Evolutionary conservation across 2,888 invertebrate species (phyloP).

Genomic region (Bhutanitis thaidina): DNA sequence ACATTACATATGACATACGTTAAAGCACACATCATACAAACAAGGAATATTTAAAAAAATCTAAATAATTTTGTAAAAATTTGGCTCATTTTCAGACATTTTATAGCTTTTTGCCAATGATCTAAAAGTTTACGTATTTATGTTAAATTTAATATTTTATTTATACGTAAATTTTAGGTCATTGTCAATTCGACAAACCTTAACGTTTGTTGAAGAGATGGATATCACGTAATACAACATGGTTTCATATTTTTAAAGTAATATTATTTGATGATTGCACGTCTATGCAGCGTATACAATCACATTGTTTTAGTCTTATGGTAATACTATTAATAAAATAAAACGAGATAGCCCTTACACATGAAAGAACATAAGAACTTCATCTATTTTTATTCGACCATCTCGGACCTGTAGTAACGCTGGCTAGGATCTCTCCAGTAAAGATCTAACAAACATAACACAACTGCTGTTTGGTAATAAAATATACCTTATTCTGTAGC

Average conservation of each 20-base stretch:
- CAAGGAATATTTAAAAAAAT: too few relatives aligned
- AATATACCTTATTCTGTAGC: conserved; percentile 26
- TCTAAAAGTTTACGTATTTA: too few relatives aligned
- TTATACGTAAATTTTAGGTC: too few relatives aligned
- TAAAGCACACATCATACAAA: too few relatives aligned
- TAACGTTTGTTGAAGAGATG: too few relatives aligned
- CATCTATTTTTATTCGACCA: conserved; percentile 63
- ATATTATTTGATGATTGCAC: conserved; percentile 7
- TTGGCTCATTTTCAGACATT: too few relatives aligned
- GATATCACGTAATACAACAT: too few relatives aligned
- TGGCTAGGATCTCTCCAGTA: conserved; percentile 57
- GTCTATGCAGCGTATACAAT: conserved; percentile 23
- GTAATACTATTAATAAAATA: conserved; percentile 43
- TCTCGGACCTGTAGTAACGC: conserved; percentile 55
- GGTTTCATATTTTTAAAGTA: neutral
- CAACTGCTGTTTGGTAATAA: conserved; percentile 18
- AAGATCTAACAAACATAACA: conserved; percentile 44
- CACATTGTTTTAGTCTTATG: conserved; percentile 25
- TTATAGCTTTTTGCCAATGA: too few relatives aligned
- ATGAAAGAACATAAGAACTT: conserved; percentile 64
- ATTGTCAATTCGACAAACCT: too few relatives aligned
- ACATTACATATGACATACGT: too few relatives aligned
- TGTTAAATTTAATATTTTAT: too few relatives aligned
- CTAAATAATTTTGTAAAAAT: too few relatives aligned
- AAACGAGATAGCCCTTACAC: conserved; percentile 46